A percentile compares a stretch with the other conserved stretches of the same genome.
phyloP scores from a whole-genome alignment of 2,113 vertebrate species.

The Formicarius rufipectus region DNA sequence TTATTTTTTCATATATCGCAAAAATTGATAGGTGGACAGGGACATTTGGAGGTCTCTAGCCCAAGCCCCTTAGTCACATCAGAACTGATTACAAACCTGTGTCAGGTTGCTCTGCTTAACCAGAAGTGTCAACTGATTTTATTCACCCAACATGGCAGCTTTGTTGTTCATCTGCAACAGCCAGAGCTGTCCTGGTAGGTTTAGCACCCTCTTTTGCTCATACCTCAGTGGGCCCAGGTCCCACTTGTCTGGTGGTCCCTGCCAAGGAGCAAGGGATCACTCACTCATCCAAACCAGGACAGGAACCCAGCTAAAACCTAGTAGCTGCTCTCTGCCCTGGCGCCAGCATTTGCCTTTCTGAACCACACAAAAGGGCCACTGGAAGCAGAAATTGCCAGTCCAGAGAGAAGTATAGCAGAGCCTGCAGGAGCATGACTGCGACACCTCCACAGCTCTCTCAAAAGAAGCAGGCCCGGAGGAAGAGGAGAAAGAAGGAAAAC shows the following conservation, averaged over 20 bases:
- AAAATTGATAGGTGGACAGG: background rate
- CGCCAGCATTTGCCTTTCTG: background rate
- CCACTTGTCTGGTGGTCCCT: rapidly evolving
- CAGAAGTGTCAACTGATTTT: background rate
- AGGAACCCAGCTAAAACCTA: background rate
- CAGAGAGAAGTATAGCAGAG: background rate
- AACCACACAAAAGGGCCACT: background rate
- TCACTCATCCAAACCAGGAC: rapidly evolving
- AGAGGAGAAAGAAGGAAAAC: background rate
- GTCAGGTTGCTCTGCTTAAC: background rate
- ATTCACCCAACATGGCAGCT: background rate
- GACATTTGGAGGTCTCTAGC: background rate
- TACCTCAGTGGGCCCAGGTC: too few species aligned
- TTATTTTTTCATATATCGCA: rapidly evolving
- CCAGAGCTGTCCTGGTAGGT: background rate
- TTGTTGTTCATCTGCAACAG: background rate
- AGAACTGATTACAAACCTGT: background rate
- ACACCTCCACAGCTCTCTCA: background rate
- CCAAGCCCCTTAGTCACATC: background rate
- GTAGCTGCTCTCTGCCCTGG: background rate
- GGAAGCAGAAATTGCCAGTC: background rate
- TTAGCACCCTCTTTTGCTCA: background rate
- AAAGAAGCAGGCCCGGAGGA: background rate
- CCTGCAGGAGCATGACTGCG: background rate
- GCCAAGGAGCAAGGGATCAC: rapidly evolving